Evolutionary conservation across 1,140 invertebrate genomes (phyloP), one percentile per base, ranked within the genome.

Genomic region (Ericerus pela): DNA sequence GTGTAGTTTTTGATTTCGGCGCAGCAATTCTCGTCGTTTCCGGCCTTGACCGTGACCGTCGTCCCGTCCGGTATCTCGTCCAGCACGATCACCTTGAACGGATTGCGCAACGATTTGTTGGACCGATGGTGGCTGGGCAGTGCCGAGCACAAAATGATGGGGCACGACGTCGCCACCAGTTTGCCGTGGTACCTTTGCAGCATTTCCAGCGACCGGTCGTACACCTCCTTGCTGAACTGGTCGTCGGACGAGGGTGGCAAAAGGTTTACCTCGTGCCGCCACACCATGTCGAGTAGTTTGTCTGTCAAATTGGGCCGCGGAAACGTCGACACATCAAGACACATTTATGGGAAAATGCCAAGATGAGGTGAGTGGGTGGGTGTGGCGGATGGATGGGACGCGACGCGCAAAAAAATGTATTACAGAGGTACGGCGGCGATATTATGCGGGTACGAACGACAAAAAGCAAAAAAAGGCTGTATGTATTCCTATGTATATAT

Each of bases 1-100:
- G 85, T 85, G 60, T 80, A 85, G 72, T 98, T 97, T 63, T 92
- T 74, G 60, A 98, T 72, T 70, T 98, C 94, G 10, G 89, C 91
- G 68, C 88, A 93, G 67, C 83, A 95, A 70, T 97, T 97, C 69
- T 98, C 93, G 67, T 98, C 94, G 70, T 98, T 98, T 18, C 95
- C 94, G 4, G 93, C 93, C 14, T 81, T 71, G 6, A 98, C 84
- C 1, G 88, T 93, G 53, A 98, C 94, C 66, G 93, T 77, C 14
- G 94, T 98, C 1, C 94, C 94, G 69, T 97, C 94, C 59, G 85
- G 83, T 4, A 97, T 82, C 61, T 94, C 90, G 8, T 88, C 88
- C 26, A 96, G 71, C 1, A 89, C 85, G 3, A 93, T 85, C 60
- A 94, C 85, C 70, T 90, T 90, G 72, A 97, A 97, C 29, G 90